Evolutionary conservation across 2,797 vertebrate genomes (phyloP), one percentile per base, ranked within the genome.

Genomic region (Aselliscus stoliczkanus): DNA sequence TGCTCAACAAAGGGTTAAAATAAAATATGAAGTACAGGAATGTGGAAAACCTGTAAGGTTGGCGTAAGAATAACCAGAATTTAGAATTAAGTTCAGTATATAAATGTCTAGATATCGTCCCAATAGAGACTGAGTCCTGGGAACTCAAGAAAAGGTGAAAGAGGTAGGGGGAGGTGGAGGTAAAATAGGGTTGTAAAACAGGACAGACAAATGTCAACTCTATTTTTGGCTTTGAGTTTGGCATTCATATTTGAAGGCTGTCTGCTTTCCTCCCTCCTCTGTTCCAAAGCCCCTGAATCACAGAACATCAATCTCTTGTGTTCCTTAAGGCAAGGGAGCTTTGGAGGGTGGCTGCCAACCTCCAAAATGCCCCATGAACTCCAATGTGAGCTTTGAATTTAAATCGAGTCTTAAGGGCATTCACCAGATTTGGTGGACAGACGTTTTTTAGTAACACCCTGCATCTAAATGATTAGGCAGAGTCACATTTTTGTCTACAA

Each of bases 41-140:
- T 2, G 9, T 31, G 64, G 72, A 47, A 29, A 54, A 9, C 4
- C n/a, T 58, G 1, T 23, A 39, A 34, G 12, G 62, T 23, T 31
- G 52, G 34, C 73, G 2, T 5, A 54, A 73, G 29, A 52, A 50
- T 3, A 3, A 20, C 17, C 37, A 17, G 81, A 44, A 44, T 62
- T n/a, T 31, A 50, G 44, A 70, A 64, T 42, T 18, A 31, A 47
- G 25, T 39, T 39, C 5, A 64, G 25, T 12, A 9, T 54, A 17
- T 34, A 34, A 18, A 29, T 72, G 18, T 62, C 47, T 18, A 18
- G 47, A 44, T n/a, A 11, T 8, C 5, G 0, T 4, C 8, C 14
- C 34, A 0, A 0, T 0, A 14, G 70, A 67, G 15, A n/a, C 18
- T 7, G 20, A 29, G n/a, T 17, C 42, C 4, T 8, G 4, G 52